phyloP scores from a whole-genome alignment of 1,140 invertebrate genomes.

The Mactra quadrangularis region DNA sequence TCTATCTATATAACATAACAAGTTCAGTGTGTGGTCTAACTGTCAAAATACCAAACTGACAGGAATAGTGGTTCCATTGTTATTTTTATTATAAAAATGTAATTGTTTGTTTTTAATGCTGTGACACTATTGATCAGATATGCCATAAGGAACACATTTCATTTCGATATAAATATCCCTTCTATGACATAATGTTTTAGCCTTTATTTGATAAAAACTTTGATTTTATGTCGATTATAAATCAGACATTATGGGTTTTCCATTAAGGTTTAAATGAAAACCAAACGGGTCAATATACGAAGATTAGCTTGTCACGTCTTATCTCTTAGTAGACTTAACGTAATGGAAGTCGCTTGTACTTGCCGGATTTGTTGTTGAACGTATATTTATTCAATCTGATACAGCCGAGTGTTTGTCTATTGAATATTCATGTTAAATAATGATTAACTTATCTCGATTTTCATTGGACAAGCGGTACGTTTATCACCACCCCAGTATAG shows the following conservation, averaged over 20 bases:
- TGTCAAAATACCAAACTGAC: too few relatives aligned
- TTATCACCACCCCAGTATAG: constrained; percentile 50
- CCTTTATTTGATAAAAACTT: background rate
- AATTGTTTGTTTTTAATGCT: background rate
- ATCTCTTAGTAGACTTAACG: constrained; percentile 52
- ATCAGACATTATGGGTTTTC: constrained; percentile 30
- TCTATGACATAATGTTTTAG: background rate
- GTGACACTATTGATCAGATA: too few relatives aligned
- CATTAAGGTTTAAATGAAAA: constrained; percentile 22
- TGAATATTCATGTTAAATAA: constrained; percentile 58
- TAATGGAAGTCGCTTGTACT: constrained; percentile 54
- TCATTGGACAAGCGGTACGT: constrained; percentile 37
- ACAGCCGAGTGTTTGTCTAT: constrained; percentile 19
- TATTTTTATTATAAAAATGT: background rate
- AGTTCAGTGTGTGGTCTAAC: too few relatives aligned
- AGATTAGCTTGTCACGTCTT: constrained; percentile 56
- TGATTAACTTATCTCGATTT: constrained; percentile 46
- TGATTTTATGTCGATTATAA: background rate
- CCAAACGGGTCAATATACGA: constrained; percentile 52
- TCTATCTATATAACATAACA: too few relatives aligned
- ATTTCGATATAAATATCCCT: background rate
- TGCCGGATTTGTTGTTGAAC: constrained; percentile 7
- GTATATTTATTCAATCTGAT: constrained; percentile 42
- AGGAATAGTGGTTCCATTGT: too few relatives aligned
- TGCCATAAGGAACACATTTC: too few relatives aligned